Base-by-base conservation (phyloP, 2,888 invertebrate species). In the Cephus runcator region DNA sequence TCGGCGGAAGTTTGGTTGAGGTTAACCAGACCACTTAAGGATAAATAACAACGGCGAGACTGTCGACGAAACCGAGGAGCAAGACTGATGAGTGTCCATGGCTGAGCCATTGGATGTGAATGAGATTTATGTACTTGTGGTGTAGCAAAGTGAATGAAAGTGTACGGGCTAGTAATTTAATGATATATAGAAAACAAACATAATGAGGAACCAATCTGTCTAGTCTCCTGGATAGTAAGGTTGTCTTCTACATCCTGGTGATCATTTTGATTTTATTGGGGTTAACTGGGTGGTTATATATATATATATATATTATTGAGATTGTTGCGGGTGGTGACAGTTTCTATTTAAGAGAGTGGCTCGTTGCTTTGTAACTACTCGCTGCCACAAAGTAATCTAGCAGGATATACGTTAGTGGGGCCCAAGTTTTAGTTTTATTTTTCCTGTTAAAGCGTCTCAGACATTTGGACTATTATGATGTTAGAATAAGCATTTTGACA, bases 1-100 rank as follows among this genome's bases (percentile, higher is more conserved):
- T 88, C 80, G 88, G 87, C 75, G 86, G 82, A 9, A 78, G 76
- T 78, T 30, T 71, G 34, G 31, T 71, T 34, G 71, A 71, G 56
- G 56, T 56, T 56, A 23, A 56, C 56, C 56, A 9, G 56, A 23
- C 56, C 1, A 56, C 56, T 23, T 56, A 23, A 23, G 56, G 56
- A 56, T 35, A 15, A 9, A 56, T 56, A 56, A 56, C 56, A 56
- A 56, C 56, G 23, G 56, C 56, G 56, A 56, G 23, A 56, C 56
- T 23, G 56, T 56, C 56, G 56, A 23, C 56, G 23, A 56, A 56
- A 23, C 56, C 56, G 56, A 56, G 15, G 56, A 56, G 56, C 56
- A 56, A 56, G 56, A 56, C 56, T 56, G 40, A 40, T 40, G 23
- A 56, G 23, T 56, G 9, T 9, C 56, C 56, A 56, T 56, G 56